phyloP scores from a whole-genome alignment of 2,113 vertebrate genomes.

The Atrichornis clamosus region DNA sequence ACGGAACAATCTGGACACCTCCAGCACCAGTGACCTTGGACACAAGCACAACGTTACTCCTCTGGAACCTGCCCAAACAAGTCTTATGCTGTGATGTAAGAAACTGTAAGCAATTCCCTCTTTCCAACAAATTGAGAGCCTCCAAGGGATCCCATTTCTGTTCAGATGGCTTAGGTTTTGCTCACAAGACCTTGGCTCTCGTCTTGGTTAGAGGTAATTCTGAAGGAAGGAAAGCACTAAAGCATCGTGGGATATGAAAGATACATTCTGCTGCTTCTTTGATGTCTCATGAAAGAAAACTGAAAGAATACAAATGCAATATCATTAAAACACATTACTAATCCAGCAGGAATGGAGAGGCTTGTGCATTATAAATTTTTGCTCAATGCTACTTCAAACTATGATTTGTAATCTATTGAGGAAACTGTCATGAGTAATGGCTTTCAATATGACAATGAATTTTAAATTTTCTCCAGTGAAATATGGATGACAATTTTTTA shows the following conservation, averaged over 20 bases:
- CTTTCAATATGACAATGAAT: neutral
- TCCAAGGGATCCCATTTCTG: neutral
- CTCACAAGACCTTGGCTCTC: slow-evolving; percentile 55
- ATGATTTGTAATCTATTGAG: neutral
- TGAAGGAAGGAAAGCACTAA: slow-evolving; percentile 6
- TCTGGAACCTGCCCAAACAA: neutral
- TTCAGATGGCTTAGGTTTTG: slow-evolving; percentile 20
- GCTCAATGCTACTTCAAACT: neutral
- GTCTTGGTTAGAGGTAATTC: slow-evolving; percentile 35
- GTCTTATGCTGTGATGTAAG: neutral
- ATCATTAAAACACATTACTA: neutral
- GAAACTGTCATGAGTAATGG: neutral
- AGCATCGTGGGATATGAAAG: slow-evolving; percentile 31
- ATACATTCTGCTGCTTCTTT: slow-evolving; percentile 16
- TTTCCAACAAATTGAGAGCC: slow-evolving; percentile 17
- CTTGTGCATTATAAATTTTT: neutral
- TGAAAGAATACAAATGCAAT: slow-evolving; percentile 3
- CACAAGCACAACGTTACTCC: neutral
- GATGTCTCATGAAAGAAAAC: slow-evolving; percentile 37
- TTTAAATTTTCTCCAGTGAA: neutral
- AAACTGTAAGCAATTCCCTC: neutral
- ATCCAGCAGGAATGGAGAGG: neutral
- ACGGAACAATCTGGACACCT: neutral
- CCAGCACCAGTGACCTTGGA: neutral
- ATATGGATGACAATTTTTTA: neutral